phyloP scores from a whole-genome alignment of 2,888 invertebrate species.

The Hoplodrina blanda region DNA sequence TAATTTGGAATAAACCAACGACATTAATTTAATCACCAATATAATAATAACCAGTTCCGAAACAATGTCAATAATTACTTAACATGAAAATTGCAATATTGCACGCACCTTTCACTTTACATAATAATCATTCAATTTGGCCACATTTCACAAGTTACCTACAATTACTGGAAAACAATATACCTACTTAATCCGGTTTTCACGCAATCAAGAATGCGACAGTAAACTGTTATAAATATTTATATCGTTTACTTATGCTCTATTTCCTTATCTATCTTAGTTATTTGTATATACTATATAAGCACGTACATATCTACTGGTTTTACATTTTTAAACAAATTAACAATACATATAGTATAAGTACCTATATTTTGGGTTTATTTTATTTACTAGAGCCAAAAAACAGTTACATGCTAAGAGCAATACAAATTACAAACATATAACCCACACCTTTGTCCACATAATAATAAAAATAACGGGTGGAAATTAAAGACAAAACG shows the following conservation, averaged over 20 bases:
- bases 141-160: constrained; percentile 24
- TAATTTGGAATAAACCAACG: background rate
- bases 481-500: too few species aligned
- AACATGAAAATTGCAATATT: constrained; percentile 29
- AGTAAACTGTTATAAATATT: background rate
- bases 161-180: constrained; percentile 30
- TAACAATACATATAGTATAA: background rate
- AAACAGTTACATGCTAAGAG: too few species aligned
- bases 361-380: too few species aligned
- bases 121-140: constrained; percentile 45
- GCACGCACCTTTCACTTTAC: constrained; percentile 56
- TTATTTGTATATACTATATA: constrained; percentile 29
- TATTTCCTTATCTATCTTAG: constrained; percentile 32
- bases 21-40: constrained; percentile 7
- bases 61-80: constrained; percentile 39
- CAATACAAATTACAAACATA: too few species aligned
- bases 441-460: too few species aligned
- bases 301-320: constrained; percentile 22
- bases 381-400: too few species aligned
- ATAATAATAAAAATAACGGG: too few species aligned
- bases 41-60: constrained; percentile 2
- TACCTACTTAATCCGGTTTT: constrained; percentile 27
- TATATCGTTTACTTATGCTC: background rate
- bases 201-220: constrained; percentile 33
- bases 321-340: background rate